Evolutionary conservation across 2,888 invertebrate species (phyloP).

Genomic region (Harmothoe impar): DNA sequence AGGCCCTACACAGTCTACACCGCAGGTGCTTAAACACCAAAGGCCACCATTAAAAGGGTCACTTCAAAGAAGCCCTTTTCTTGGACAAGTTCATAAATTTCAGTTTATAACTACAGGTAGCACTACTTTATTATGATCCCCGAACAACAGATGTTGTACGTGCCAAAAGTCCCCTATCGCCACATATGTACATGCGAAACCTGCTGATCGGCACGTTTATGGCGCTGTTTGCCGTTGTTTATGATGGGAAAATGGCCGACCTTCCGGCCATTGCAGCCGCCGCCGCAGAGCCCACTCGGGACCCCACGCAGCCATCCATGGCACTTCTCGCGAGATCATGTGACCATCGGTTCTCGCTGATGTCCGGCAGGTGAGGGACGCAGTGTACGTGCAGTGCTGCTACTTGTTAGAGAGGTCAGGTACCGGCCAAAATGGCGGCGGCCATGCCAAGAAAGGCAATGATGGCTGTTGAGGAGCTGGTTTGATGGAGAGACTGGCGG

Average conservation of each 20-base stretch:
- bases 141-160: background rate
- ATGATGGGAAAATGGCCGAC: slow-evolving; percentile 11
- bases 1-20: no score
- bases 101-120: no score
- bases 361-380: slow-evolving; percentile 3
- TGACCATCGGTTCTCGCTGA: background rate
- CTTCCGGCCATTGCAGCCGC: slow-evolving; percentile 21
- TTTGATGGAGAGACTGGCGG: slow-evolving; percentile 10
- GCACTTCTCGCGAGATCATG: background rate
- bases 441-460: slow-evolving; percentile 14
- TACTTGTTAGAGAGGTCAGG: background rate
- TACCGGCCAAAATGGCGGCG: background rate
- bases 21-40: no score
- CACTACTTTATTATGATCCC: no score
- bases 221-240: background rate
- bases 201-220: slow-evolving; percentile 1
- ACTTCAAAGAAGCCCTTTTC: no score
- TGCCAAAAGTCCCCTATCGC: background rate
- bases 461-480: background rate
- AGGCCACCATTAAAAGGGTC: no score
- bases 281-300: background rate
- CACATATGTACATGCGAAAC: background rate
- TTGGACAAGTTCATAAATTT: no score
- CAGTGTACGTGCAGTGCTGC: background rate
- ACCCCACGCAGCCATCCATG: background rate